A percentile compares a stretch with the other conserved stretches of the same genome.
phyloP scores from a whole-genome alignment of 2,113 vertebrate species.

The Mormyrus iriodes region DNA sequence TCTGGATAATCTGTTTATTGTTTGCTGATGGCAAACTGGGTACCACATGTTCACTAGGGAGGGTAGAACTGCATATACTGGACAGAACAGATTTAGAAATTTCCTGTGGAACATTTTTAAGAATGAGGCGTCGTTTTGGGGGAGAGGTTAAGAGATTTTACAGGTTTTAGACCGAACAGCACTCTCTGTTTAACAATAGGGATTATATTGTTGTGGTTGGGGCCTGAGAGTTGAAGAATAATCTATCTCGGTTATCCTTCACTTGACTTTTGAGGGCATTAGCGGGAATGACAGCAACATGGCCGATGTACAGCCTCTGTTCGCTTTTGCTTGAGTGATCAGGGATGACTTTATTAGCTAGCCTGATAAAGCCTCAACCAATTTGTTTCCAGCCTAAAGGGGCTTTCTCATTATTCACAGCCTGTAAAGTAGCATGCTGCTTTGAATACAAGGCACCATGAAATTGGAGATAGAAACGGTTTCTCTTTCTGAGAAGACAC shows the following conservation, averaged over 20 bases:
- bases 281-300: background rate
- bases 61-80: constrained; percentile 45
- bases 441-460: background rate
- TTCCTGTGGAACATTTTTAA: constrained; percentile 41
- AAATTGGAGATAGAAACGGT: background rate
- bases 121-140: constrained; percentile 53
- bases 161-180: constrained; percentile 29
- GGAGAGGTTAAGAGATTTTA: constrained; percentile 38
- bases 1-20: constrained; percentile 12
- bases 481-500: background rate
- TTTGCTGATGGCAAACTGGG: constrained; percentile 38
- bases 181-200: constrained; percentile 36
- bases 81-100: constrained; percentile 53
- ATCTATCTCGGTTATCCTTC: background rate
- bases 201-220: constrained; percentile 44
- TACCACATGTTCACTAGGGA: constrained; percentile 39
- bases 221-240: constrained; percentile 21
- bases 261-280: background rate
- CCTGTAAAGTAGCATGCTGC: background rate
- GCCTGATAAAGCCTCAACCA: background rate
- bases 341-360: background rate
- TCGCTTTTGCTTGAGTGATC: background rate
- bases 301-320: too few relatives aligned
- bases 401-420: background rate
- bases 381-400: background rate